These are phyloP conservation scores for Merops nubicus DNA, from an alignment of 2,113 vertebrate species.

Conservation along the genomic window DNA sequence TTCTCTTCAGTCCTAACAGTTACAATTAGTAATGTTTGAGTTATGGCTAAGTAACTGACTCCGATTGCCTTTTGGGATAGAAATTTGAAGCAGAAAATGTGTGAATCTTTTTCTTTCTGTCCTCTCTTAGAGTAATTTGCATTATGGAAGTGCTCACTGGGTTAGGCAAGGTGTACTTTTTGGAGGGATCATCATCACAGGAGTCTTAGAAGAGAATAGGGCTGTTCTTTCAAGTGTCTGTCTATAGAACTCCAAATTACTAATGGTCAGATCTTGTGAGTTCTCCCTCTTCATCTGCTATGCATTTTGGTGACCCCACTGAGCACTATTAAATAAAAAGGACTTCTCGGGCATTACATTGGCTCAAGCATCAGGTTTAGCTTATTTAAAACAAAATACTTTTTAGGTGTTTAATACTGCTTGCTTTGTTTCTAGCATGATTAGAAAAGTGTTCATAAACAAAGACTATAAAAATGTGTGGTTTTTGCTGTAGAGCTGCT, in stretches of 20 bases:
- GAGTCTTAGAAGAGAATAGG: background rate
- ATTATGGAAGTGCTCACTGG: background rate
- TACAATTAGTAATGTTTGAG: background rate
- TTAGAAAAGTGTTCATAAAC: background rate
- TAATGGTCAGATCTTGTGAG: background rate
- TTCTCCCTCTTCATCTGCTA: rapidly evolving
- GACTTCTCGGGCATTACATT: background rate
- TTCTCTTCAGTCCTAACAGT: background rate
- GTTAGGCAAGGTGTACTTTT: background rate
- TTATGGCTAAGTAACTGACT: background rate
- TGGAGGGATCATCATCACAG: background rate
- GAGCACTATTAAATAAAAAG: background rate
- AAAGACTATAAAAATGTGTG: background rate
- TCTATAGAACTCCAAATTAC: background rate
- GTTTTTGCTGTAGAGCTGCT: background rate
- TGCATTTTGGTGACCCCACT: background rate
- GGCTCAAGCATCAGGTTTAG: background rate
- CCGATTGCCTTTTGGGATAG: background rate
- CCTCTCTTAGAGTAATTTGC: background rate
- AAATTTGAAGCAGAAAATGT: background rate
- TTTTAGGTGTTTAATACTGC: background rate
- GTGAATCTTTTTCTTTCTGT: background rate
- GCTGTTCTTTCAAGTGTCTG: background rate
- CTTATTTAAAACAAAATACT: background rate
- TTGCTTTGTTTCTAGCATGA: background rate